Evolutionary conservation across 2,797 vertebrate species (phyloP).

Genomic region (Ambastaia sidthimunki): DNA sequence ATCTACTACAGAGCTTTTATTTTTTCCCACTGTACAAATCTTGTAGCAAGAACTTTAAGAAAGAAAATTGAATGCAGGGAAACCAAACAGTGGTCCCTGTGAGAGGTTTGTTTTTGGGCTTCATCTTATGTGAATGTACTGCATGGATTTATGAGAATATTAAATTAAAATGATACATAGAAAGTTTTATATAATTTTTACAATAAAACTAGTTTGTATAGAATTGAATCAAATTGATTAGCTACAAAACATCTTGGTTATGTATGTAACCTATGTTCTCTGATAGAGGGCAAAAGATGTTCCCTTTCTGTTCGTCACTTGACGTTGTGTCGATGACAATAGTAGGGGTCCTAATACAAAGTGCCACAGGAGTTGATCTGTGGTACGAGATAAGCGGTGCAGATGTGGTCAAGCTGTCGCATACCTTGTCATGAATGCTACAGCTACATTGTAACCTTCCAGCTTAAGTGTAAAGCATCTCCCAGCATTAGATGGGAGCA

Average conservation of each 20-base stretch:
- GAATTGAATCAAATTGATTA: constrained; percentile 50
- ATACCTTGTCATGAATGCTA: too few species aligned
- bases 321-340: too few species aligned
- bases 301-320: too few species aligned
- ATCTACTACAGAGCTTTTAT: not conserved
- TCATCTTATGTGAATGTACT: constrained; percentile 65
- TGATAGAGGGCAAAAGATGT: too few species aligned
- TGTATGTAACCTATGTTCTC: too few species aligned
- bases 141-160: constrained; percentile 69
- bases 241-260: not conserved
- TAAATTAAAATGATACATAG: not conserved
- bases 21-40: not conserved
- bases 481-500: too few species aligned
- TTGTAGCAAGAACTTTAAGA: not conserved
- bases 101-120: constrained; percentile 60
- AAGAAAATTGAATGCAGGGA: not conserved
- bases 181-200: not conserved
- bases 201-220: not conserved
- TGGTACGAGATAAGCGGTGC: too few species aligned
- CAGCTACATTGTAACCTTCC: too few species aligned
- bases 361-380: too few species aligned
- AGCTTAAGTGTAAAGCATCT: too few species aligned
- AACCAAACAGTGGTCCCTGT: constrained; percentile 51
- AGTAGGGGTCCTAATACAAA: too few species aligned
- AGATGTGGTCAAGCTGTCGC: too few species aligned